Evolutionary conservation across 1,140 invertebrate species (phyloP).

Genomic region (Drosophila prosaltans): DNA sequence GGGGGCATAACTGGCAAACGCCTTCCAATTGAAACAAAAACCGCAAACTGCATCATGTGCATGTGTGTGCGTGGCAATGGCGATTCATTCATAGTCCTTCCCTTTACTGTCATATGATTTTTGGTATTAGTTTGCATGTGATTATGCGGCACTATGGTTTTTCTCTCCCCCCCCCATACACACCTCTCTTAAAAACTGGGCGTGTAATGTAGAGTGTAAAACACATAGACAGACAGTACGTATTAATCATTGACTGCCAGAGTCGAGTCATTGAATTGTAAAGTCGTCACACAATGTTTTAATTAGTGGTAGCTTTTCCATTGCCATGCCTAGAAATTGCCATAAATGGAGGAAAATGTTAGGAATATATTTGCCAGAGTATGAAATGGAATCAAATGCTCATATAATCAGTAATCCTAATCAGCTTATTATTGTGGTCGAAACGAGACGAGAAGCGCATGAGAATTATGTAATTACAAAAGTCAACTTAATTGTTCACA

Average conservation of each 20-base stretch:
- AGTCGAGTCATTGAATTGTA: constrained; percentile 48
- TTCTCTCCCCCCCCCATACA: not conserved
- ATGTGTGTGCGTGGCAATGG: constrained; percentile 34
- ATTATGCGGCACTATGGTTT: not conserved
- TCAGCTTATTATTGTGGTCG: too few relatives aligned
- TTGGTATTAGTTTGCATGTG: constrained; percentile 45
- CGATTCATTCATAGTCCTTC: not conserved
- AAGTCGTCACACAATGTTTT: not conserved
- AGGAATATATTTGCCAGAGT: too few relatives aligned
- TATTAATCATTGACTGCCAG: constrained; percentile 18
- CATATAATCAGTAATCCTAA: too few relatives aligned
- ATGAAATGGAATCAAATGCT: too few relatives aligned
- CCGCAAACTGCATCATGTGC: constrained; percentile 34
- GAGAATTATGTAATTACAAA: too few relatives aligned
- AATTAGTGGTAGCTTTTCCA: too few relatives aligned
- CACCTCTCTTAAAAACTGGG: constrained; percentile 22
- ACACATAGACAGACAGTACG: not conserved
- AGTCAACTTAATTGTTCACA: too few relatives aligned
- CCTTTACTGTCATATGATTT: constrained; percentile 25
- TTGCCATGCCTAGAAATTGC: too few relatives aligned
- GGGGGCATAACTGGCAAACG: not conserved
- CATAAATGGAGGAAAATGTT: too few relatives aligned
- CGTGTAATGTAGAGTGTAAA: constrained; percentile 47
- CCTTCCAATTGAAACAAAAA: constrained; percentile 46
- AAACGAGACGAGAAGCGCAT: too few relatives aligned